Percentiles rank a stretch among this genome's conserved stretches.
phyloP scores from a whole-genome alignment of 2,797 vertebrate species.

The Hylomyscus alleni region DNA sequence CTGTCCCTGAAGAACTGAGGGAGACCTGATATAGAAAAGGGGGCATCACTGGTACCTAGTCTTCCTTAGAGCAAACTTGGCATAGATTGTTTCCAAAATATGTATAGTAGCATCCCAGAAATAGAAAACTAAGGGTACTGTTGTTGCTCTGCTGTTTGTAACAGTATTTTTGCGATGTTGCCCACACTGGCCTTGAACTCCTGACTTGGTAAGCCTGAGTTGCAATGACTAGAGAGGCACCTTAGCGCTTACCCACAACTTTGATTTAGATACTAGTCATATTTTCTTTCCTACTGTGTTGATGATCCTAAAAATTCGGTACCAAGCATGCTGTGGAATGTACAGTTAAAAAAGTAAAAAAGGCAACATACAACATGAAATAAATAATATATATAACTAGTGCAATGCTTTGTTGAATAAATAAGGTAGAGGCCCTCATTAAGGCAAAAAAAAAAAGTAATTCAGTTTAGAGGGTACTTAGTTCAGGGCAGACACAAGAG shows the following conservation, averaged over 20 bases:
- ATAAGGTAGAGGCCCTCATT: neutral
- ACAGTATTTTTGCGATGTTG: neutral
- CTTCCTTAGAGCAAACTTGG: neutral
- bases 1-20: neutral
- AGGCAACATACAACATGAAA: neutral
- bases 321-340: neutral
- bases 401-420: neutral
- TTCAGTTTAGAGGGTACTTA: neutral
- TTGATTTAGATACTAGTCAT: neutral
- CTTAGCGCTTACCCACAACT: neutral
- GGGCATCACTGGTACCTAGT: neutral
- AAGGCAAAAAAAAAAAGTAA: neutral
- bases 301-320: neutral
- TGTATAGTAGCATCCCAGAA: neutral
- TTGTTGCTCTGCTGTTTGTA: neutral
- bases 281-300: constrained; percentile 4
- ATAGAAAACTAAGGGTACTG: neutral
- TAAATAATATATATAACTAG: neutral
- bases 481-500: neutral
- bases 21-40: neutral
- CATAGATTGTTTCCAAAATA: neutral
- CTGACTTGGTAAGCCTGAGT: neutral
- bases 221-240: neutral
- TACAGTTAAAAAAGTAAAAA: neutral
- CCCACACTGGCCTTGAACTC: neutral